Base-by-base conservation (phyloP, 2,113 vertebrate genomes). In the Synodontis membranacea region DNA sequence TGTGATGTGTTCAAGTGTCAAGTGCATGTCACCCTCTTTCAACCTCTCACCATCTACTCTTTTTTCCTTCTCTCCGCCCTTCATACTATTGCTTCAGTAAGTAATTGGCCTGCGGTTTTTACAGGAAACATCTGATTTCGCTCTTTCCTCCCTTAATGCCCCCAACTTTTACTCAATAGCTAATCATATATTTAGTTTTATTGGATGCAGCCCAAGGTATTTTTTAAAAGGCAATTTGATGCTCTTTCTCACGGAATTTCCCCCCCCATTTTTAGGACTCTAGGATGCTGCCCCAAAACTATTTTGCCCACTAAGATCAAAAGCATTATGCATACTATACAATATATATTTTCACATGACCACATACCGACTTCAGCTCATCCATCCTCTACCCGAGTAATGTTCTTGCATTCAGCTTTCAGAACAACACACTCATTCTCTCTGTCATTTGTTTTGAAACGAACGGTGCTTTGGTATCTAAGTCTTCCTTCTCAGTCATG, bases 1-100 rank as follows among this genome's bases (percentile, higher is more conserved):
- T 44, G 42, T 46, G 72, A 75, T 75, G 72, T 75, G 72, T 75
- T 75, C 72, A 46, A 75, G 72, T 75, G 42, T 75, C 23, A 46
- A 74, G 39, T 74, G 42, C 72, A 75, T 75, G 72, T 75, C 25
- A 75, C n/a, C 58, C 21, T 72, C 25, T 37, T 44, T 64, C 34
- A 42, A 42, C 8, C 21, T n/a, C 42, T 54, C 6, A 15, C 68
- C 83, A 80, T 52, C 44, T 34, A 2, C 23, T 14, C 66, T 46
- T 46, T 39, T 80, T 42, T 37, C 44, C 39, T 39, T 46, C 37
- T 19, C 19, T 28, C 11, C n/a, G 25, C 31, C 21, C 17, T 83
- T 9, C 2, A 83, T 6, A 66, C 19, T 68, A n/a, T 50, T 75
- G 21, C 15, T 70, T 10, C 46, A 81, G 10, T 37, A 62, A 44